Percentiles rank a stretch among this genome's conserved stretches.
These are phyloP conservation scores for Pagrus major DNA, from an alignment of 2,113 vertebrate genomes.

Conservation along the genomic window DNA sequence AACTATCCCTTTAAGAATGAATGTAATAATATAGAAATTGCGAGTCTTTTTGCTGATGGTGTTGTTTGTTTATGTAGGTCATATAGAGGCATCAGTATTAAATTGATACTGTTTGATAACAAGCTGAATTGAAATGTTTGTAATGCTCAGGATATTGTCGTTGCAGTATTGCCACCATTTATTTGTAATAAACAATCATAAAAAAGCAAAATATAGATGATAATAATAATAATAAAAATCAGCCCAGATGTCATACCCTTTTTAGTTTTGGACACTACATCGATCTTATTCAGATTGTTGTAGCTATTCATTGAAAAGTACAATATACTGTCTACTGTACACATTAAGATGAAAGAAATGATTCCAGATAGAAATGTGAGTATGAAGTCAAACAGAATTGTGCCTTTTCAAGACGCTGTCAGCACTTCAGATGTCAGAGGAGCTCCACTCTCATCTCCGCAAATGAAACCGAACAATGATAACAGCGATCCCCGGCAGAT, in stretches of 20 bases:
- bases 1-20: too few relatives aligned
- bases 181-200: background rate
- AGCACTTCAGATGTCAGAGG: constrained; percentile 41
- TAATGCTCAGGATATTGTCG: background rate
- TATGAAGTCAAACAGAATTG: constrained; percentile 28
- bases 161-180: background rate
- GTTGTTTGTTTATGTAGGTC: too few relatives aligned
- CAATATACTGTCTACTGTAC: background rate
- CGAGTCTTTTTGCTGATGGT: too few relatives aligned
- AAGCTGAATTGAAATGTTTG: background rate
- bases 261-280: background rate
- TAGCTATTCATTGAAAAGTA: background rate
- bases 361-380: constrained; percentile 16
- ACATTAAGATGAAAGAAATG: constrained; percentile 13
- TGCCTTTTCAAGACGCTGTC: constrained; percentile 55
- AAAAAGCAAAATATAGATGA: background rate
- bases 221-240: too few relatives aligned
- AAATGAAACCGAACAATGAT: constrained; percentile 76
- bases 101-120: too few relatives aligned
- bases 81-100: too few relatives aligned
- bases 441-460: constrained; percentile 68
- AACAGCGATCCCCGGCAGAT: constrained; percentile 67
- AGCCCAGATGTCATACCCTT: background rate
- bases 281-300: background rate
- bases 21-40: too few relatives aligned